Evolutionary conservation across 37 sponge, comb jelly and placozoan species (phyloP).

Genomic region (Beroe ovata): DNA sequence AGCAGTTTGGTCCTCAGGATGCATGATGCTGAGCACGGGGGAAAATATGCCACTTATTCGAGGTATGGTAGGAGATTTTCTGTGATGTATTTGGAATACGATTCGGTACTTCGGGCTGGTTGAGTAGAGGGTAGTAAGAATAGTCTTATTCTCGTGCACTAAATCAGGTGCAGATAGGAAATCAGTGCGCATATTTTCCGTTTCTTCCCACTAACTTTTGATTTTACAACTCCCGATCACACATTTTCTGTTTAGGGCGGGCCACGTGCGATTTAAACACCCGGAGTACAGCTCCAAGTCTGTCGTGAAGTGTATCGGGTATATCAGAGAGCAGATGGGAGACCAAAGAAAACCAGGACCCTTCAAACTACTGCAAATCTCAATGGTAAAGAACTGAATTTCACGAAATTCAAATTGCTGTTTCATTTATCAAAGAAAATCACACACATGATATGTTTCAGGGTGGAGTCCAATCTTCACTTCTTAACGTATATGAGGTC

Average conservation of each 20-base stretch:
- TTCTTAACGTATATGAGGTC: constrained; percentile 6
- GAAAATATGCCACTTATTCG: not conserved
- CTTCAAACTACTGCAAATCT: constrained; percentile 13
- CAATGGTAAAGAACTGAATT: not conserved
- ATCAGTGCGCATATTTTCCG: no score
- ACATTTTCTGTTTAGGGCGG: not conserved
- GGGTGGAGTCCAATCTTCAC: constrained; percentile 22
- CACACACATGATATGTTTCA: not conserved
- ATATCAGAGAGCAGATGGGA: constrained; percentile 17
- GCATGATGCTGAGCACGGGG: not conserved
- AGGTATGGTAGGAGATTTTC: no score
- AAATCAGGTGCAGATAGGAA: no score
- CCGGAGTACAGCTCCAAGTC: not conserved
- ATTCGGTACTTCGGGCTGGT: no score
- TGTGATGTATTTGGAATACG: no score
- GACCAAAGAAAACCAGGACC: constrained; percentile 3
- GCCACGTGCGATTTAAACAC: not conserved
- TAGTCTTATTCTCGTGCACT: no score
- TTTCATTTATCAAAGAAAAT: not conserved
- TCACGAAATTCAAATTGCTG: not conserved
- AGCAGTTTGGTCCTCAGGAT: not conserved
- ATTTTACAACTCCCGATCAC: no score
- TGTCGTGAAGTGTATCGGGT: not conserved
- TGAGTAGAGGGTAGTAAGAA: no score
- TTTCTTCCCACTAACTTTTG: no score